These are phyloP conservation scores for Xyliphius kryptos DNA, from an alignment of 2,113 vertebrate species.

Conservation along the genomic window DNA sequence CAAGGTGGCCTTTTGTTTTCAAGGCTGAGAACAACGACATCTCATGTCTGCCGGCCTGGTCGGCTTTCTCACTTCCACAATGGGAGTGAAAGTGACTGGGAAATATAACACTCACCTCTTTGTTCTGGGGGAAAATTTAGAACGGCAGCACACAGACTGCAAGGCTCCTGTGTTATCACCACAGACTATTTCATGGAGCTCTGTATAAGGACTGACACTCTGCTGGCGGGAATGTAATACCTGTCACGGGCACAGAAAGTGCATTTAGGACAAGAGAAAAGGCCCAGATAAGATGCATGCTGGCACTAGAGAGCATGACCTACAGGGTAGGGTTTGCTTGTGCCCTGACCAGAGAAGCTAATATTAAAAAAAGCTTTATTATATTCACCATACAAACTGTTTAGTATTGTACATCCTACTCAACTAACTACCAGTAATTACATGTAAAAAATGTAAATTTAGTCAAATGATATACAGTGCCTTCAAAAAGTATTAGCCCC, in stretches of 20 bases:
- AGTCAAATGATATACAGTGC: no score
- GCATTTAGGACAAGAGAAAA: conserved; percentile 39
- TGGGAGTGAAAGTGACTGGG: conserved; percentile 63
- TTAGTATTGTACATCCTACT: no score
- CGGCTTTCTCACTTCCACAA: conserved; percentile 55
- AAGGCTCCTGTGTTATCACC: conserved; percentile 74
- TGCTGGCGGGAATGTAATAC: conserved; percentile 54
- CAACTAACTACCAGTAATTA: no score
- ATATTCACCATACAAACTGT: no score
- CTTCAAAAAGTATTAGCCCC: no score
- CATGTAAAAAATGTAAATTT: no score
- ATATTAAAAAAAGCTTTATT: background rate
- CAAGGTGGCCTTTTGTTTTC: conserved; percentile 54
- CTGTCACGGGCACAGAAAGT: conserved; percentile 43
- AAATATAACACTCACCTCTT: conserved; percentile 75
- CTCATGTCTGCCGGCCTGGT: conserved; percentile 47
- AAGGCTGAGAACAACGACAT: conserved; percentile 50
- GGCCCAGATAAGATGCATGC: conserved; percentile 39
- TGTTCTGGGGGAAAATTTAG: conserved; percentile 65
- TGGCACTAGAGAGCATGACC: conserved; percentile 28
- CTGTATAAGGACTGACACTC: conserved; percentile 38
- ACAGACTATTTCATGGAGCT: conserved; percentile 44
- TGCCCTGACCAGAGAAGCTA: conserved; percentile 34
- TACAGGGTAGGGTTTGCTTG: conserved; percentile 32
- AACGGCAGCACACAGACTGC: conserved; percentile 67